Evolutionary conservation across 2,888 invertebrate genomes (phyloP), one percentile per base, ranked within the genome.

Genomic region (Urechis unicinctus): DNA sequence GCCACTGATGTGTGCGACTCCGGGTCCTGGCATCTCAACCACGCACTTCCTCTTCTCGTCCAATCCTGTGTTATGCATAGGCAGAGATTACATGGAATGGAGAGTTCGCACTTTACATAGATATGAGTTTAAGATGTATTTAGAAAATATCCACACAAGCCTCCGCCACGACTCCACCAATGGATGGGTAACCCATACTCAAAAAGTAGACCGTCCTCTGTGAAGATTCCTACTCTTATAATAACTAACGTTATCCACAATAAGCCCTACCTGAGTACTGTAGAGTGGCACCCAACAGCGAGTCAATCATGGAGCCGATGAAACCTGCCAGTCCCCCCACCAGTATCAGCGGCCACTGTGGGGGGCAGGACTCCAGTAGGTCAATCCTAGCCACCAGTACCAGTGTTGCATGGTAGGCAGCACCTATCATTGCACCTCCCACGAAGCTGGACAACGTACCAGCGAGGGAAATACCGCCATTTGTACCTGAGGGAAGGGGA

Each of bases 241-340:
- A n/a, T n/a, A n/a, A n/a, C n/a, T n/a, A n/a, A n/a, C n/a, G n/a
- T n/a, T n/a, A n/a, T n/a, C n/a, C n/a, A n/a, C n/a, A n/a, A n/a
- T n/a, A n/a, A n/a, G n/a, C n/a, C n/a, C n/a, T n/a, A 79, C 91
- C 92, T 66, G 91, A 91, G 75, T 85, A 93, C 78, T 93, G 93
- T 45, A 91, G 72, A 5, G 88, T 86, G 2, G 91, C 92, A 47
- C 92, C 93, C 44, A 93, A 78, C 30, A 89, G 57, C 0, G 92
- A 92, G 77, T 93, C 92, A 53, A 91, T 79, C 1, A 89, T 57
- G 56, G 91, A 91, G 1, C 92, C 92, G 30, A 88, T 68, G 5
- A 91, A 79, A 1, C 93, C 93, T 36, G 85, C 86, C 13, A 87
- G 66, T 0, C 84, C 85, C 6, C 88, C 90, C 65, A 85, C 81